Conservation (phyloP, 2,888 invertebrate genomes). For the Caenorhabditis imperialis region DNA sequence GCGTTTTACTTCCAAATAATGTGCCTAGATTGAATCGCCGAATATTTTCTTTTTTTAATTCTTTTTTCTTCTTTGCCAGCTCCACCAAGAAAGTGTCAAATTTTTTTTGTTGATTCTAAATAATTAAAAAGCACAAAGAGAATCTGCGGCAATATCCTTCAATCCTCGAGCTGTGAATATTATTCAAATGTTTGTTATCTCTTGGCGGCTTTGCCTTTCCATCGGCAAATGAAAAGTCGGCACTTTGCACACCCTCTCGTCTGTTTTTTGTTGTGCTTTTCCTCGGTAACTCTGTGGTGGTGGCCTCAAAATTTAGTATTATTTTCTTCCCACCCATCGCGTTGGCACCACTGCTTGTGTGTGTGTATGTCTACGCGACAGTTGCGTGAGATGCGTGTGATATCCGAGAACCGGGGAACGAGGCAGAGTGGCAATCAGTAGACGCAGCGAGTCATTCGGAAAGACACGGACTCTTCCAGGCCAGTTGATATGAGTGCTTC, state of each 20-base stretch:
- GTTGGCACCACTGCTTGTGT: slow-evolving; percentile 28
- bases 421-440: slow-evolving; percentile 22
- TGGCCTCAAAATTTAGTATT: slow-evolving; percentile 1
- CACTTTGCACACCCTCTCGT: slow-evolving; percentile 1
- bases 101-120: too few relatives aligned
- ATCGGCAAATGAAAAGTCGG: slow-evolving; percentile 23
- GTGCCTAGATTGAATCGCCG: too few relatives aligned
- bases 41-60: slow-evolving; percentile 1
- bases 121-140: too few relatives aligned
- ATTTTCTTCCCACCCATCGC: slow-evolving; percentile 15
- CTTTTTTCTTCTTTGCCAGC: slow-evolving; percentile 9
- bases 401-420: slow-evolving; percentile 40
- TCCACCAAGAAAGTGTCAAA: slow-evolving; percentile 41
- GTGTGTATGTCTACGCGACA: slow-evolving; percentile 35
- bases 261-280: not conserved
- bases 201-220: slow-evolving; percentile 8
- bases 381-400: slow-evolving; percentile 52
- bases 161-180: slow-evolving; percentile 17
- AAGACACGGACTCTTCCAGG: slow-evolving; percentile 23
- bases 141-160: too few relatives aligned
- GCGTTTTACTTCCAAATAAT: not conserved
- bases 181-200: slow-evolving; percentile 47
- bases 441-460: slow-evolving; percentile 29
- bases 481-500: slow-evolving; percentile 32
- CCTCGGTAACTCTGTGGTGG: not conserved